Percentiles rank a stretch among this genome's conserved stretches.
These are phyloP conservation scores for Oscheius sp. DNA, from an alignment of 2,888 invertebrate genomes.

Conservation along the genomic window DNA sequence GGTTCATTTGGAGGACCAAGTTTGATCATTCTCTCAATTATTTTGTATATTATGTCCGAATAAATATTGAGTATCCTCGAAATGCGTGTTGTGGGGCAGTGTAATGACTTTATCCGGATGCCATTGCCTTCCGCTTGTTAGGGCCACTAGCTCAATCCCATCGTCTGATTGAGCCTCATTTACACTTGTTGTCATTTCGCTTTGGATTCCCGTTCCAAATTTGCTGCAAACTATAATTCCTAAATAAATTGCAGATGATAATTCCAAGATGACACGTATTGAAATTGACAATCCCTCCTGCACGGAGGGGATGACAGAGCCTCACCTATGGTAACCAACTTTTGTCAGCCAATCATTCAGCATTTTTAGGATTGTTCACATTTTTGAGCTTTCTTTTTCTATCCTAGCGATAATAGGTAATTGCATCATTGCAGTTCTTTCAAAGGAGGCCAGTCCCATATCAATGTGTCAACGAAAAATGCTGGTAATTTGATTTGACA, in stretches of 20 bases:
- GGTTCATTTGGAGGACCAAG: not conserved
- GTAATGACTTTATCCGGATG: slow-evolving; percentile 31
- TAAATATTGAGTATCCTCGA: not conserved
- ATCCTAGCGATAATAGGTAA: slow-evolving; percentile 16
- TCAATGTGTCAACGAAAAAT: slow-evolving; percentile 40
- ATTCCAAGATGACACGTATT: slow-evolving; percentile 6
- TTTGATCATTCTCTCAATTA: not conserved
- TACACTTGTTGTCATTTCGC: slow-evolving; percentile 8
- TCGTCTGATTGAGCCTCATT: slow-evolving; percentile 24
- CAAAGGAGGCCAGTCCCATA: slow-evolving; percentile 43
- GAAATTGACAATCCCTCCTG: slow-evolving; percentile 25
- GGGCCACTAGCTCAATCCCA: not conserved
- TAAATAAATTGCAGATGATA: not conserved
- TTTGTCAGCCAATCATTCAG: not conserved
- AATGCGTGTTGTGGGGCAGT: slow-evolving; percentile 25
- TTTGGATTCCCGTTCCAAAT: not conserved
- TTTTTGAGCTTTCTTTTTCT: slow-evolving; percentile 20
- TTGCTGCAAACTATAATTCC: not conserved
- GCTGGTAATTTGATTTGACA: slow-evolving; percentile 28
- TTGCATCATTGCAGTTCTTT: slow-evolving; percentile 40
- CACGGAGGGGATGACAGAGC: slow-evolving; percentile 26
- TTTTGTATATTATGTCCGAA: slow-evolving; percentile 3
- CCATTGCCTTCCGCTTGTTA: slow-evolving; percentile 31
- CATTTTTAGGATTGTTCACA: slow-evolving; percentile 27
- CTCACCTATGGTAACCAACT: slow-evolving; percentile 16